phyloP scores from a whole-genome alignment of 2,113 vertebrate genomes.

The Corythaixoides concolor region DNA sequence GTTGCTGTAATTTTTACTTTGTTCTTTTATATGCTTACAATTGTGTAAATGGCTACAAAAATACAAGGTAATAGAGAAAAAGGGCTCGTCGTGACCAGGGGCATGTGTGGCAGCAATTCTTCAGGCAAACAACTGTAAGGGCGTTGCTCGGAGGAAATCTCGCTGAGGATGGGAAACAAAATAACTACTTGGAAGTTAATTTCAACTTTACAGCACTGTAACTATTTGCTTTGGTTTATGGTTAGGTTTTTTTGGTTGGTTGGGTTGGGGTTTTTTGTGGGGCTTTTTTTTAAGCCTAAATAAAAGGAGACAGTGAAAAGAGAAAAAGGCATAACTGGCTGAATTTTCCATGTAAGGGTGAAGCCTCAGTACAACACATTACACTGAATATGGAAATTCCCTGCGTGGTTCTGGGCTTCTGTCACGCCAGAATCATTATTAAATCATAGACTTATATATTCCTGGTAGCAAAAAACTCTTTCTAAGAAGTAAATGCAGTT shows the following conservation, averaged over 20 bases:
- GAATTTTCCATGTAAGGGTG: background rate
- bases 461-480: background rate
- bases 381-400: background rate
- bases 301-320: background rate
- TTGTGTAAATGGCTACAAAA: background rate
- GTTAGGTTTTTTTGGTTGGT: too few species aligned
- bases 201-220: background rate
- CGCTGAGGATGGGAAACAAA: background rate
- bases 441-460: background rate
- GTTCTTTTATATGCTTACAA: background rate
- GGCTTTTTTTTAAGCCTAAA: background rate
- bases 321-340: background rate
- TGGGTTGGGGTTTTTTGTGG: too few species aligned
- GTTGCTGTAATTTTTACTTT: background rate
- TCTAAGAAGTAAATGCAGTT: background rate
- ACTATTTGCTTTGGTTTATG: background rate
- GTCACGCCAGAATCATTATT: background rate
- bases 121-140: background rate
- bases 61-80: background rate
- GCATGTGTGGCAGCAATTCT: background rate
- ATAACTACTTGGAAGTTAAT: background rate
- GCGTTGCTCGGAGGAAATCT: background rate
- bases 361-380: background rate
- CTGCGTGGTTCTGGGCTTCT: background rate
- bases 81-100: too few species aligned